Base-by-base conservation (phyloP, 2,797 vertebrate species). In the Ceyx erithaca region DNA sequence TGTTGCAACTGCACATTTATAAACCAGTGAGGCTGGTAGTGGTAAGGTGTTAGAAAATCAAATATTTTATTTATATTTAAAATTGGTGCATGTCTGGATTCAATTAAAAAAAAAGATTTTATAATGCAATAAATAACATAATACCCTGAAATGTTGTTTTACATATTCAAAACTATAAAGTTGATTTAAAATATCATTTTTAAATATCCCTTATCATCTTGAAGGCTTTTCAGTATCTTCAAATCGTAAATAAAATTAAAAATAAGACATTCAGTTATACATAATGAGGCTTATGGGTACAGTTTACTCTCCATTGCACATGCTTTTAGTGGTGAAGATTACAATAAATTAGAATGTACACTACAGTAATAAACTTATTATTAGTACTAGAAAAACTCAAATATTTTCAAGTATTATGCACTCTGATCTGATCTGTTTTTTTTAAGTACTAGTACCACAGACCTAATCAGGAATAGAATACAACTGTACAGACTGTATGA, bases 171-270 rank as follows among this genome's bases (percentile, higher is more conserved):
- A 59, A 80, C 45, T 46, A 19, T 46, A 54, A 75, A 80, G 75
- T 46, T 73, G 52, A 28, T 70, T 92, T 87, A 49, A 72, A 90
- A 18, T 54, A 54, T 80, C 49, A 89, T 21, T 35, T 23, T 40
- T 40, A 40, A 20, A 4, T 85, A 21, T 61, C 58, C 66, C 16
- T 57, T 90, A 16, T 82, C 85, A 31, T 48, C 40, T 35, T 89
- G 37, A 80, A 92, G 54, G 45, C 58, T 88, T 91, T 94, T 84
- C 31, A 3, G 2, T 46, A 19, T 78, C 70, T 85, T 85, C 22
- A 46, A 64, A 71, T 62, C 26, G 23, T 75, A 87, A 93, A 92
- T 92, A 77, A 70, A 87, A 87, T 80, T 64, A 41, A 79, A 89
- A 70, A 6, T 7, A 79, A 51, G 22, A 26, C 30, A 37, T 66